Conservation (phyloP, 1,140 invertebrate species). For the Megalonaias nervosa region DNA sequence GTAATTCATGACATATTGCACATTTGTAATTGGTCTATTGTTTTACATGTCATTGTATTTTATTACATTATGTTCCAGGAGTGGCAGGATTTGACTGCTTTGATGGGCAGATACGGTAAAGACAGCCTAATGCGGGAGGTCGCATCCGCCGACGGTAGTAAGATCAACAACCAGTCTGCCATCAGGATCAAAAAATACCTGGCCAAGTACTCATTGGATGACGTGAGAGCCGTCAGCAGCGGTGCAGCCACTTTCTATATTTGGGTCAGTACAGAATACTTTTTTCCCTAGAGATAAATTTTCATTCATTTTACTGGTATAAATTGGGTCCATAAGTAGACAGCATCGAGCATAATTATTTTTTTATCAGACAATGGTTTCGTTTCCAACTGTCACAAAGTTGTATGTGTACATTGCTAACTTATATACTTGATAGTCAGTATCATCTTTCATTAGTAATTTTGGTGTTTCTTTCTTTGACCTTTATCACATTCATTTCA, state of each 20-base stretch:
- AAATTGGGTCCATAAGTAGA: no score
- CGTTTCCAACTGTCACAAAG: no score
- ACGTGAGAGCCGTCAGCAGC: conserved; percentile 55
- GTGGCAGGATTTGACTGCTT: conserved; percentile 56
- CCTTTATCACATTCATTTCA: no score
- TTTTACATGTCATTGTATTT: not conserved
- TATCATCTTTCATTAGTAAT: no score
- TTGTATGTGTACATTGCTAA: no score
- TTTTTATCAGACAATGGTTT: no score
- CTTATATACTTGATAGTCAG: no score
- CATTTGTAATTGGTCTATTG: not conserved
- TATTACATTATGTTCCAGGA: conserved; percentile 43
- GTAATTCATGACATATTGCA: not conserved
- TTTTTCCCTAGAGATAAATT: no score
- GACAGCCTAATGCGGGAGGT: conserved; percentile 58
- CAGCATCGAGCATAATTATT: no score
- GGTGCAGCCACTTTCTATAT: conserved; percentile 62
- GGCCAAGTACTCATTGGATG: conserved; percentile 46
- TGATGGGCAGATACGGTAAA: conserved; percentile 53
- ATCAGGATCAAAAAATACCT: conserved; percentile 50
- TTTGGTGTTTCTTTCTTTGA: no score
- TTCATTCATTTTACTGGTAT: no score
- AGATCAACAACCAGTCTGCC: conserved; percentile 48
- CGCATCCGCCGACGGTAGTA: conserved; percentile 48
- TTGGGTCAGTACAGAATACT: conserved; percentile 50